Conservation (phyloP, 2,113 vertebrate species). For the Menidia beryllina region DNA sequence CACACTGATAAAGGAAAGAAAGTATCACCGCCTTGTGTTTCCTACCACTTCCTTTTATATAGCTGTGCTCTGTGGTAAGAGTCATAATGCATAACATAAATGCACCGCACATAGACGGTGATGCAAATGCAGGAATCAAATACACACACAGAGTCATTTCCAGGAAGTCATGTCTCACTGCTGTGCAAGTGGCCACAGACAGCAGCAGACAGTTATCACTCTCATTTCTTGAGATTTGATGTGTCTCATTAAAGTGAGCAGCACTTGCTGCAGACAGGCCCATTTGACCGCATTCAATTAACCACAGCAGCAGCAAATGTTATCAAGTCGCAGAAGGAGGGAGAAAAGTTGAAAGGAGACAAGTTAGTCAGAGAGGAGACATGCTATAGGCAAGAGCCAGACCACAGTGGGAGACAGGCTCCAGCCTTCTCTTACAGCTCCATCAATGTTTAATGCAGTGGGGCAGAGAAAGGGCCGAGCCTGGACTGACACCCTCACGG, state of each 20-base stretch:
- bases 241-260: slow-evolving; percentile 46
- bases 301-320: slow-evolving; percentile 51
- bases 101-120: slow-evolving; percentile 67
- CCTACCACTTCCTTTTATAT: slow-evolving; percentile 84
- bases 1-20: slow-evolving; percentile 64
- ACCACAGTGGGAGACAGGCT: slow-evolving; percentile 72
- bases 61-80: slow-evolving; percentile 74
- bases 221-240: slow-evolving; percentile 70
- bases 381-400: slow-evolving; percentile 61
- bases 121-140: slow-evolving; percentile 72
- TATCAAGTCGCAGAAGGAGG: slow-evolving; percentile 28
- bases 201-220: slow-evolving; percentile 67
- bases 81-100: slow-evolving; percentile 78
- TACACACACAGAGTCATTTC: slow-evolving; percentile 73
- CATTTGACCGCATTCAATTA: slow-evolving; percentile 53
- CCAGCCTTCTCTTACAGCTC: slow-evolving; percentile 70
- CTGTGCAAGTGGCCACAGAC: slow-evolving; percentile 76
- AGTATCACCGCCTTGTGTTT: slow-evolving; percentile 68
- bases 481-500: slow-evolving; percentile 47
- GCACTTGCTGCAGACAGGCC: slow-evolving; percentile 49
- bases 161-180: slow-evolving; percentile 79
- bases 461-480: slow-evolving; percentile 53
- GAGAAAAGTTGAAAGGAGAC: slow-evolving; percentile 51
- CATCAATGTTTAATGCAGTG: slow-evolving; percentile 80
- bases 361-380: slow-evolving; percentile 54